phyloP scores from a whole-genome alignment of 2,113 vertebrate genomes.

The Poeciliopsis occidentalis region DNA sequence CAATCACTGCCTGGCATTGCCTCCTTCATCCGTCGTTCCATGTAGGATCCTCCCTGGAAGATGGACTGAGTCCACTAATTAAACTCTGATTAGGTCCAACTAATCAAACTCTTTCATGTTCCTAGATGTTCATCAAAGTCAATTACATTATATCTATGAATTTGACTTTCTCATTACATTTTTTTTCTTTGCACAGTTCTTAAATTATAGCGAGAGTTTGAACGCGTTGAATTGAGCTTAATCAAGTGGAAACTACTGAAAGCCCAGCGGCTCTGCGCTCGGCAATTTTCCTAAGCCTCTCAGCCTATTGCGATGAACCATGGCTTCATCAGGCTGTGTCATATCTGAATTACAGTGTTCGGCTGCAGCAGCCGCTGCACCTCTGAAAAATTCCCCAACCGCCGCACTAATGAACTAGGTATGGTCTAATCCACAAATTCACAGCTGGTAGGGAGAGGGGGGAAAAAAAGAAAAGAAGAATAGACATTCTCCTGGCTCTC shows the following conservation, averaged over 20 bases:
- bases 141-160: conserved; percentile 81
- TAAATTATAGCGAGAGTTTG: conserved; percentile 75
- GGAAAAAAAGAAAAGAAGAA: conserved; percentile 7
- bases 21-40: conserved; percentile 34
- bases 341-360: conserved; percentile 74
- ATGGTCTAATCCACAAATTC: conserved; percentile 40
- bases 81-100: conserved; percentile 76
- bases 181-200: conserved; percentile 66
- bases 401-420: conserved; percentile 73
- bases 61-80: conserved; percentile 75
- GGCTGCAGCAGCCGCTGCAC: conserved; percentile 32
- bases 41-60: conserved; percentile 32
- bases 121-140: conserved; percentile 79
- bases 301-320: conserved; percentile 65
- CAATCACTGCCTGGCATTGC: conserved; percentile 55
- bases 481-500: conserved; percentile 33
- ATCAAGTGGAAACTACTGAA: conserved; percentile 82
- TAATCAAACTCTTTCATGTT: conserved; percentile 78
- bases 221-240: conserved; percentile 73
- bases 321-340: conserved; percentile 76
- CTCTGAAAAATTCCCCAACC: conserved; percentile 44
- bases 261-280: conserved; percentile 74
- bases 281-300: conserved; percentile 75
- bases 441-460: neutral
- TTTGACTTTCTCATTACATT: conserved; percentile 82